Evolutionary conservation across 2,888 invertebrate genomes (phyloP), one percentile per base, ranked within the genome.

Genomic region (Amiota mariae): DNA sequence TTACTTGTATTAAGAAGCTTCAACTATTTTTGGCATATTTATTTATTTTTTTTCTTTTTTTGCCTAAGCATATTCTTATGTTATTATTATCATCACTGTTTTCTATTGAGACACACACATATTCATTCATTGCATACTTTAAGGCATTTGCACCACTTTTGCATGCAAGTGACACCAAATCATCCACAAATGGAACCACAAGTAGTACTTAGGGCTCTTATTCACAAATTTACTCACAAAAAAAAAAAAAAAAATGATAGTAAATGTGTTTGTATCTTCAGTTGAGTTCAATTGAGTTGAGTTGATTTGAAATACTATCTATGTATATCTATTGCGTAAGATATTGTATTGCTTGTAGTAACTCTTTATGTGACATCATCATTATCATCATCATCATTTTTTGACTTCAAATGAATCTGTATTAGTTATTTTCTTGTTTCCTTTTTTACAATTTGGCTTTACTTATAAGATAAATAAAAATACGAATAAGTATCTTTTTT

Each of bases 111-210:
- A 36, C 18, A 48, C 56, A 49, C 18, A 20, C 63, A 11, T n/a
- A 36, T 46, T 13, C 10, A n/a, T 54, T 36, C 12, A 46, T 63
- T 63, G 63, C 63, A 24, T 63, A 63, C 13, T 46, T 36, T 63
- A 66, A 4, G 15, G 66, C 66, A 15, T 20, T n/a, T 11, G 15
- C 48, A 48, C n/a, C 24, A 51, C 51, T 49, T 8, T 18, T 47
- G 74, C 70, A 77, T 83, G 83, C 81, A 80, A 80, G 80, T 83
- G 82, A 82, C 82, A 83, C 79, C 74, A 71, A 73, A 73, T 73
- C 76, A 72, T 72, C 73, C 73, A 72, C 77, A 76, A 76, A 73
- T 76, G 79, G 64, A 24, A 57, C 57, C 46, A 13, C 20, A 66
- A 48, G 48, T 68, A 73, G 15, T 73, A 74, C 76, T 78, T 77